Base-by-base conservation (phyloP, 1,140 invertebrate species). In the Drosophila guanche region DNA sequence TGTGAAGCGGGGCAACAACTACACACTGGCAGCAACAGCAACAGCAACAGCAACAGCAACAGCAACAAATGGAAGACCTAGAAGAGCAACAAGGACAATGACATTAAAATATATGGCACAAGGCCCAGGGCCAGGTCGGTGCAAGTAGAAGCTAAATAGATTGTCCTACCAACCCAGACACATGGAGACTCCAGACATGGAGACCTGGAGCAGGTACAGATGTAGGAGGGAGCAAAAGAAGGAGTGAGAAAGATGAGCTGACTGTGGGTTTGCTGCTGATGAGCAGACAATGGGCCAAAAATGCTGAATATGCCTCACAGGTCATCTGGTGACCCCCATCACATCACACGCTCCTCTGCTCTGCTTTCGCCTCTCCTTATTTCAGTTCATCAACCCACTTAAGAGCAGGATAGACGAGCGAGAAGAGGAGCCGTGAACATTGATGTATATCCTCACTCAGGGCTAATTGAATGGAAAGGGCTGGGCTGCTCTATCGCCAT, bases 401-500 rank as follows among this genome's bases (percentile, higher is more conserved):
- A 65, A 52, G 58, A 20, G 58, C 16, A 20, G 16, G 1, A 20
- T 20, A 1, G 27, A 12, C n/a, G 47, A 23, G 8, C 33, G 23
- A 33, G 33, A 8, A 16, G 37, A 50, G 37, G 58, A 57, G 55
- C 33, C 4, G 33, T 37, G 29, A 48, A 65, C 56, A 53, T 66
- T 85, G 80, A 86, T 85, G 74, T 79, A 86, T 85, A 80, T 86
- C 53, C 80, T 60, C 74, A 80, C 69, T 85, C 50, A 53, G 68
- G 33, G 73, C 80, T 86, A 86, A 85, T 85, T 86, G 77, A 80
- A 72, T 85, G 67, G 65, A 73, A 61, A 48, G 10, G 16, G 16
- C 16, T 20, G 16, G 16, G 16, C 16, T 1, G 0, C 16, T 20
- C 16, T 20, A 20, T 20, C 16, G 16, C 16, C 16, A 20, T 0